phyloP scores from a whole-genome alignment of 2,888 invertebrate genomes.

The Anagyrus pseudococci region DNA sequence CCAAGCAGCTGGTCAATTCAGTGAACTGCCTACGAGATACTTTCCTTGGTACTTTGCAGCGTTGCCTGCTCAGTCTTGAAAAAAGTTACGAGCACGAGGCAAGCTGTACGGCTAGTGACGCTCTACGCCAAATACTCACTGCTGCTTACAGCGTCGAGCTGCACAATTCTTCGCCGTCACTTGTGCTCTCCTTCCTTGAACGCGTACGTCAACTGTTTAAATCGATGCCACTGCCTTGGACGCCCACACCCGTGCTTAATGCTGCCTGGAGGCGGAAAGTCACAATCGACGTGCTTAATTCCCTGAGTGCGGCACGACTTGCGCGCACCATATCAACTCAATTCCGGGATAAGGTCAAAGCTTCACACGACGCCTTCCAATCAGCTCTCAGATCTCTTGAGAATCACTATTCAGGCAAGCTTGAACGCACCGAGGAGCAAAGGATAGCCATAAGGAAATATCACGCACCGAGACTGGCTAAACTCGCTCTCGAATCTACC shows the following conservation, averaged over 20 bases:
- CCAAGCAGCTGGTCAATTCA: slow-evolving; percentile 78
- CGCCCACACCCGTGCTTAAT: slow-evolving; percentile 63
- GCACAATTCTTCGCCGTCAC: slow-evolving; percentile 70
- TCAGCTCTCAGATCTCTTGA: slow-evolving; percentile 75
- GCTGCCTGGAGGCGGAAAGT: slow-evolving; percentile 75
- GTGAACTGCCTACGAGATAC: slow-evolving; percentile 83
- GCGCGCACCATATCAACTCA: slow-evolving; percentile 76
- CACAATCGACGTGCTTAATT: slow-evolving; percentile 73
- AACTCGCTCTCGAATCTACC: slow-evolving; percentile 82
- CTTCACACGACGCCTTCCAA: slow-evolving; percentile 81
- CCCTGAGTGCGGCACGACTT: slow-evolving; percentile 73
- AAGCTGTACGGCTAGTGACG: slow-evolving; percentile 67
- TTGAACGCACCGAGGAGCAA: slow-evolving; percentile 83
- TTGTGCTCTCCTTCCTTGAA: slow-evolving; percentile 71
- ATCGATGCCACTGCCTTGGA: slow-evolving; percentile 69
- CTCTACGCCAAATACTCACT: slow-evolving; percentile 75
- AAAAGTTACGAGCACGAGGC: slow-evolving; percentile 66
- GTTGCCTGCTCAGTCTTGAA: slow-evolving; percentile 75
- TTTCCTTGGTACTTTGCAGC: slow-evolving; percentile 82
- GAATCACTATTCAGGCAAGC: slow-evolving; percentile 72
- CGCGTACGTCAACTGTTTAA: slow-evolving; percentile 71
- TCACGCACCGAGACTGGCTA: slow-evolving; percentile 81
- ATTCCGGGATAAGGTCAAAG: slow-evolving; percentile 77
- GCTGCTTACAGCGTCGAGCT: slow-evolving; percentile 81
- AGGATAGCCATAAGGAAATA: slow-evolving; percentile 77